Conservation (phyloP, 2,888 invertebrate species). For the Graphium colonna region DNA sequence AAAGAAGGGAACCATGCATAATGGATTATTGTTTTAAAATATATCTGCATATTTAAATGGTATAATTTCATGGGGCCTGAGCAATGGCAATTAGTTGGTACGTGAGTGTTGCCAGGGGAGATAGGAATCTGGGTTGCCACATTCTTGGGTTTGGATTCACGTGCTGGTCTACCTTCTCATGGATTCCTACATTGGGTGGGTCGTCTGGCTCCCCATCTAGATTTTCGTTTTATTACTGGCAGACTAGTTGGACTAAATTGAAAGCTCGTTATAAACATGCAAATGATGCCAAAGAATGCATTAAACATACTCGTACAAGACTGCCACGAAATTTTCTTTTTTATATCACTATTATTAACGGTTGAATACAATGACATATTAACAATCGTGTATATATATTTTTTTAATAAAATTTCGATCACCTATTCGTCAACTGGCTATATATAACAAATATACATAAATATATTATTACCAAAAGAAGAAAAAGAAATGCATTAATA, state of each 20-base stretch:
- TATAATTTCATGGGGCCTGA: conserved; percentile 67
- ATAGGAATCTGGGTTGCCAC: conserved; percentile 43
- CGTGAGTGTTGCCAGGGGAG: conserved; percentile 59
- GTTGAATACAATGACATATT: too few species aligned
- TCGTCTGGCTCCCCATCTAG: not conserved
- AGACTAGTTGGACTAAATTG: not conserved
- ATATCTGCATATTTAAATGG: conserved; percentile 55
- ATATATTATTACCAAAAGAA: too few species aligned
- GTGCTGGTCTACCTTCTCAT: conserved; percentile 26
- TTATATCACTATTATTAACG: too few species aligned
- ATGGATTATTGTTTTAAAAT: conserved; percentile 52
- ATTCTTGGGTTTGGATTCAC: conserved; percentile 27
- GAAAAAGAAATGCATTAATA: too few species aligned
- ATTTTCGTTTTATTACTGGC: not conserved
- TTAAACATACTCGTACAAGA: not conserved
- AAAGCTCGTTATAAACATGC: not conserved
- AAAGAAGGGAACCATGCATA: conserved; percentile 36
- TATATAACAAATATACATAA: too few species aligned
- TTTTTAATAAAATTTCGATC: too few species aligned
- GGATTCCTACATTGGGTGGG: conserved; percentile 9
- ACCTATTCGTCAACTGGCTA: too few species aligned
- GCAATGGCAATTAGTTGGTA: conserved; percentile 63
- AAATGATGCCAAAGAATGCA: not conserved
- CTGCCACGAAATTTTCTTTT: not conserved
- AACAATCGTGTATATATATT: too few species aligned